Percentiles rank a stretch among this genome's conserved stretches.
These are phyloP conservation scores for Notothenia rossii DNA, from an alignment of 2,113 vertebrate species.

Conservation along the genomic window DNA sequence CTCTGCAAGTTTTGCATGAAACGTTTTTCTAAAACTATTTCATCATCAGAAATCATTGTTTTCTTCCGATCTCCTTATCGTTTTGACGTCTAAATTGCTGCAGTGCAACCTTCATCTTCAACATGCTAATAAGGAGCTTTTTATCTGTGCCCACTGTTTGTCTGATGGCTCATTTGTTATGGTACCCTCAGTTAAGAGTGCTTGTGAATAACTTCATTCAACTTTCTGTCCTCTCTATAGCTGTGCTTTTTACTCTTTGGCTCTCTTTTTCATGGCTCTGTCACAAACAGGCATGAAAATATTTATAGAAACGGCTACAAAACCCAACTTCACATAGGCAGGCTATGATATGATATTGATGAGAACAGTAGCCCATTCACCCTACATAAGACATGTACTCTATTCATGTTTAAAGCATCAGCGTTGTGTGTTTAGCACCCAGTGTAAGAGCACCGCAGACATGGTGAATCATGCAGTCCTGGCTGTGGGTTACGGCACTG, in stretches of 20 bases:
- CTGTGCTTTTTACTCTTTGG: not conserved
- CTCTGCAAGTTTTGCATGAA: no score
- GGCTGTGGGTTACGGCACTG: constrained; percentile 87
- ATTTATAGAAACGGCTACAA: not conserved
- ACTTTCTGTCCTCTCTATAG: not conserved
- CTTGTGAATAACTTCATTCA: not conserved
- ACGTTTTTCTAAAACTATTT: no score
- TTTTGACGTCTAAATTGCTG: no score
- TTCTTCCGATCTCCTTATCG: no score
- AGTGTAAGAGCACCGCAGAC: constrained; percentile 87
- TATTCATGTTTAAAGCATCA: constrained; percentile 31
- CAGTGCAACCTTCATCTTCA: no score
- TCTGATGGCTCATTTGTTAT: constrained; percentile 18
- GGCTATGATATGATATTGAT: not conserved
- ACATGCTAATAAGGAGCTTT: constrained; percentile 7
- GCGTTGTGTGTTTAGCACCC: constrained; percentile 74
- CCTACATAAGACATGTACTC: constrained; percentile 5
- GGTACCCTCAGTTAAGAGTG: not conserved
- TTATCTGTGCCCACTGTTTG: not conserved
- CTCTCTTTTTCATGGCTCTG: not conserved
- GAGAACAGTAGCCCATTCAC: not conserved
- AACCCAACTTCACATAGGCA: constrained; percentile 3
- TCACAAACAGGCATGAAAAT: not conserved
- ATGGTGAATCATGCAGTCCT: constrained; percentile 92
- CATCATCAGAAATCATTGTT: no score